phyloP scores from a whole-genome alignment of 2,113 vertebrate genomes.

The Tragelaphus scriptus region DNA sequence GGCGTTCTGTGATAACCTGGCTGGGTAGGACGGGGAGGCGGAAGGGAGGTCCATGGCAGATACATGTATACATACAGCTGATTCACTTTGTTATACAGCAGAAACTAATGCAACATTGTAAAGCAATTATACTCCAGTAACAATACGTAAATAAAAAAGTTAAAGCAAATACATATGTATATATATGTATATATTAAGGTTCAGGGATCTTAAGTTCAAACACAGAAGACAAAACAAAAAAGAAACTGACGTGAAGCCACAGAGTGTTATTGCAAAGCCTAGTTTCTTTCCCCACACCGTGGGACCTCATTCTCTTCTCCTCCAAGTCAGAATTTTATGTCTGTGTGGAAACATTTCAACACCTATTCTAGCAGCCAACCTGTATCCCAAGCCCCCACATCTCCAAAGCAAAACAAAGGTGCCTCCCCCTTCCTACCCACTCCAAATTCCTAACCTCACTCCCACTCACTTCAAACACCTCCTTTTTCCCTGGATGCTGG shows the following conservation, averaged over 20 bases:
- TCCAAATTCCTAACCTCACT: accelerated
- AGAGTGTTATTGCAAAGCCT: background rate
- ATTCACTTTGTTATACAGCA: background rate
- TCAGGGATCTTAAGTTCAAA: background rate
- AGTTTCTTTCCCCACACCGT: background rate
- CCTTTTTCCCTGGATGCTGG: background rate
- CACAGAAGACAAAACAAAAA: background rate
- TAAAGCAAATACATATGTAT: background rate
- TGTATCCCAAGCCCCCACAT: no score
- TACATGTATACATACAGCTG: background rate
- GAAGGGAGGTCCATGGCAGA: background rate
- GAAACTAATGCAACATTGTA: background rate
- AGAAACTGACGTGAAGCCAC: accelerated
- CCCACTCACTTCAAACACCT: background rate
- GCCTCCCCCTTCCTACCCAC: accelerated
- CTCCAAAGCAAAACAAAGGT: background rate
- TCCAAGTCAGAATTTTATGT: background rate
- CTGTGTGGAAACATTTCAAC: background rate
- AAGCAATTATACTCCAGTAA: background rate
- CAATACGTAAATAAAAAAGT: background rate
- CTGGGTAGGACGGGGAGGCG: background rate
- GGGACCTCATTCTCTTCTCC: background rate
- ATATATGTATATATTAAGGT: background rate
- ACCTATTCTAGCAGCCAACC: background rate
- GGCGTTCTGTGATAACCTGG: background rate